These are phyloP conservation scores for Genyomyrus donnyi DNA, from an alignment of 2,113 vertebrate species.

Conservation along the genomic window DNA sequence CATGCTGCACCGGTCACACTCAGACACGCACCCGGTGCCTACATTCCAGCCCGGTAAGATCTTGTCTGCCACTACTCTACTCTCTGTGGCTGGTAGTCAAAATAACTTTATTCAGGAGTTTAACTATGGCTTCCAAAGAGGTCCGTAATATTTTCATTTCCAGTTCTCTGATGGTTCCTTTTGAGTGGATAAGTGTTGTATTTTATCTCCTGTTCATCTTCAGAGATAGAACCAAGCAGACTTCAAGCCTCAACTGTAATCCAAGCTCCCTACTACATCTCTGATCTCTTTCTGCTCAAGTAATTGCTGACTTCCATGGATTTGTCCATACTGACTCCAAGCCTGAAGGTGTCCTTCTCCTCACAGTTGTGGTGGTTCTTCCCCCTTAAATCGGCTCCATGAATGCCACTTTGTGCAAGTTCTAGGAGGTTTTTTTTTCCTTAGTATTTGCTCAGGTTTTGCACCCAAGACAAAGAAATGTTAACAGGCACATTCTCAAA, in stretches of 20 bases:
- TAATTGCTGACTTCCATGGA: not conserved
- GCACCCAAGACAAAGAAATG: not conserved
- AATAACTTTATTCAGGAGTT: not conserved
- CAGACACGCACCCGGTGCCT: constrained; percentile 38
- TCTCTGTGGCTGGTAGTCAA: not conserved
- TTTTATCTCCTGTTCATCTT: not conserved
- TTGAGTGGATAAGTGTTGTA: not conserved
- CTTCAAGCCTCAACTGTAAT: not conserved
- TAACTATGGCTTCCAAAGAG: not conserved
- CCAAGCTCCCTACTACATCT: not conserved
- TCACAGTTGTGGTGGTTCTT: not conserved
- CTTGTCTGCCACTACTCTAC: not conserved
- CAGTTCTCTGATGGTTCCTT: not conserved
- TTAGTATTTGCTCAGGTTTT: not conserved
- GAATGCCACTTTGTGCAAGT: not conserved
- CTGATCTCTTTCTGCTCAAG: not conserved
- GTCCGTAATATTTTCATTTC: not conserved
- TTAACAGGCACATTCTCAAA: not conserved
- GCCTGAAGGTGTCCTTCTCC: not conserved
- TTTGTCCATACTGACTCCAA: not conserved
- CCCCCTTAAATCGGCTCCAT: not conserved
- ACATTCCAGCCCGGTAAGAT: constrained; percentile 10
- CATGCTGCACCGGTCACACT: constrained; percentile 48
- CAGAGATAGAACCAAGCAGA: not conserved
- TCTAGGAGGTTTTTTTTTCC: not conserved